Percentiles rank a stretch among this genome's conserved stretches.
These are phyloP conservation scores for Microcebus ravelobensis DNA, from an alignment of 2,113 vertebrate genomes.

Conservation along the genomic window DNA sequence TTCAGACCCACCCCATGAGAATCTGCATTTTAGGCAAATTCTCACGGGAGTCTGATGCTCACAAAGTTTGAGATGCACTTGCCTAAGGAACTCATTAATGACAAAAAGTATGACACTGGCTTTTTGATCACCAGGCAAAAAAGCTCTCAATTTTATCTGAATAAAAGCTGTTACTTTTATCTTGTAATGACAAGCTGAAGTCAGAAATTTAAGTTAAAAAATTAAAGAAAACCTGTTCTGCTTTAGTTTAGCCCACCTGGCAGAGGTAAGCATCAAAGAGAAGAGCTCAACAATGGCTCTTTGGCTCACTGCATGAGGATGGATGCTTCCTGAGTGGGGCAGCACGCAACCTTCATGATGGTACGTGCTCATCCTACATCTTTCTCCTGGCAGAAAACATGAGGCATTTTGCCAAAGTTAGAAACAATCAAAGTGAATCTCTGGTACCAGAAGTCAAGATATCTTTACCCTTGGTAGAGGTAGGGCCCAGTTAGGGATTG, in stretches of 20 bases:
- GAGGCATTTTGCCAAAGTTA: not conserved
- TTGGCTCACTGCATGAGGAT: not conserved
- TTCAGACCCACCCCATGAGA: not conserved
- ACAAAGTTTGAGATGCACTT: not conserved
- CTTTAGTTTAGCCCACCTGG: not conserved
- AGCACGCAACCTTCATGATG: not conserved
- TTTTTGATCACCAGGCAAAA: conserved; percentile 10
- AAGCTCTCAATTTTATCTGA: conserved; percentile 9
- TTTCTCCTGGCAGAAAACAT: not conserved
- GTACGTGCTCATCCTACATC: not conserved
- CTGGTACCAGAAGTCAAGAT: not conserved
- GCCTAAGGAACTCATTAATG: not conserved
- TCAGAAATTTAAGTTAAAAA: not conserved
- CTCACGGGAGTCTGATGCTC: not conserved
- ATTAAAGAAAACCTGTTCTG: not conserved
- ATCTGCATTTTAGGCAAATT: not conserved
- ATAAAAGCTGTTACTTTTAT: conserved; percentile 25
- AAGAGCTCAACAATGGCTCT: not conserved
- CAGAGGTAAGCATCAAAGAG: not conserved
- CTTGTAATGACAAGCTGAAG: not conserved
- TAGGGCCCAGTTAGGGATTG: not conserved
- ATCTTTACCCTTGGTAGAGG: not conserved
- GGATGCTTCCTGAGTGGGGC: not conserved
- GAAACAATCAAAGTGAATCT: not conserved
- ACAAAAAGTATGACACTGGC: conserved; percentile 9